Evolutionary conservation across 2,888 invertebrate species (phyloP).

Genomic region (Agrochola macilenta): DNA sequence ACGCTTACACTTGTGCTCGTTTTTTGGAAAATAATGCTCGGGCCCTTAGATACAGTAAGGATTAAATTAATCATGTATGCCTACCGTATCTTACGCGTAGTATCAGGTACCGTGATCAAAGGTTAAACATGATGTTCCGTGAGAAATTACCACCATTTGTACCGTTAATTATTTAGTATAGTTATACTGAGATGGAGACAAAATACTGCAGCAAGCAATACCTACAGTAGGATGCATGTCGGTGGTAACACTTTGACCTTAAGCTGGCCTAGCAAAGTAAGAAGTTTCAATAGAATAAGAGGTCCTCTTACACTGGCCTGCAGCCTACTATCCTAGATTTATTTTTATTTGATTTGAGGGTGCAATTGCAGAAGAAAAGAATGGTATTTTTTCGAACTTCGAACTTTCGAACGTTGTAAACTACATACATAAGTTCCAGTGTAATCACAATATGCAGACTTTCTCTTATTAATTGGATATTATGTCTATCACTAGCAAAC

Average conservation of each 20-base stretch:
- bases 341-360: neutral
- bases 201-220: neutral
- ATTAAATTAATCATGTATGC: slow-evolving; percentile 17
- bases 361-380: neutral
- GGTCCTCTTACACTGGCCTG: neutral
- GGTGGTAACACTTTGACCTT: neutral
- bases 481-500: neutral
- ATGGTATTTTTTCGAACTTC: neutral
- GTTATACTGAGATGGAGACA: neutral
- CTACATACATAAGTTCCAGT: neutral
- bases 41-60: neutral
- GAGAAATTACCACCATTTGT: slow-evolving; percentile 22
- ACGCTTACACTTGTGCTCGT: neutral
- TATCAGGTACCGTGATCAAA: slow-evolving; percentile 36
- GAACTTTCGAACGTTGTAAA: neutral
- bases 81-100: neutral
- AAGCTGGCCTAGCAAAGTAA: neutral
- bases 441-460: neutral
- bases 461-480: neutral
- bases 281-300: neutral
- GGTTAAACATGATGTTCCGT: slow-evolving; percentile 24
- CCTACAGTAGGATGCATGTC: neutral
- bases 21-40: neutral
- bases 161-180: neutral
- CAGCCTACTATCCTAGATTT: neutral